Conservation (phyloP, 1,140 invertebrate genomes). For the Dendrolimus punctatus region DNA sequence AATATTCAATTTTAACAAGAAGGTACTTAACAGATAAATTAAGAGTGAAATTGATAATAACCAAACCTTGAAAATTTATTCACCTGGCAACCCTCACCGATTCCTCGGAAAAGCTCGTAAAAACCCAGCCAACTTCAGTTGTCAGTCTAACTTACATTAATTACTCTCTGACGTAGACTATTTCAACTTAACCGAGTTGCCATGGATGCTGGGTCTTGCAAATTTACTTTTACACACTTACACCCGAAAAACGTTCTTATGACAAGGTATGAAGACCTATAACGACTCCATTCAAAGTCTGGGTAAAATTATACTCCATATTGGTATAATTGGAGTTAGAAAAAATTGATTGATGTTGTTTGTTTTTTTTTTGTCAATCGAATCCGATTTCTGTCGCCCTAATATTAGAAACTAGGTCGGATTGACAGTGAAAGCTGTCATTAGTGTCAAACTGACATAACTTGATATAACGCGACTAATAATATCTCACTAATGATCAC, state of each 20-base stretch:
- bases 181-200: slow-evolving; percentile 7
- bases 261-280: background rate
- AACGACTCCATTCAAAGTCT: background rate
- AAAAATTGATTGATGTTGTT: slow-evolving; percentile 6
- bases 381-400: too few species aligned
- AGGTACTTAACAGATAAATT: too few species aligned
- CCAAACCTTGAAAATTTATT: background rate
- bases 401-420: too few species aligned
- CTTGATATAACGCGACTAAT: too few species aligned
- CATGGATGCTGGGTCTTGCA: slow-evolving; percentile 8
- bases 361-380: background rate
- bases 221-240: background rate
- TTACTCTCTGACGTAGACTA: slow-evolving; percentile 1
- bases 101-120: slow-evolving; percentile 10
- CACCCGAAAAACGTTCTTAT: background rate
- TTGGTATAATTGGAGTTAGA: too few species aligned
- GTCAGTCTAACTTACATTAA: slow-evolving; percentile 10
- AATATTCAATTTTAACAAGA: too few species aligned
- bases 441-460: too few species aligned
- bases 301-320: background rate
- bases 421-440: too few species aligned
- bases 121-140: slow-evolving; percentile 11
- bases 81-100: slow-evolving; percentile 3
- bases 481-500: too few species aligned
- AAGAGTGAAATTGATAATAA: background rate